Evolutionary conservation across 2,888 invertebrate species (phyloP).

Genomic region (Nipponacmea schrenckii): DNA sequence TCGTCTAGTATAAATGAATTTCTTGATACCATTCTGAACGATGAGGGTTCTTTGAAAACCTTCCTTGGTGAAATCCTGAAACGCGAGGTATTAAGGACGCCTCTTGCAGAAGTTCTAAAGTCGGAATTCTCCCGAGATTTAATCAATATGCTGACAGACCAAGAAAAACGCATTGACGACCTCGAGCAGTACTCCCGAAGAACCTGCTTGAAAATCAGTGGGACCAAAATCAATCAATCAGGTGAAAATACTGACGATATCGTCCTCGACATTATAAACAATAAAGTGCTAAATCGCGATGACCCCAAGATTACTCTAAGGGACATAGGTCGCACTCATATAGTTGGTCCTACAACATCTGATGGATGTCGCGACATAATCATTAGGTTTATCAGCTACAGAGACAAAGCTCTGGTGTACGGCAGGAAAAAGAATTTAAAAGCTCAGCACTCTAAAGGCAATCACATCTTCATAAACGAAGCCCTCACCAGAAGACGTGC

Average conservation of each 20-base stretch:
- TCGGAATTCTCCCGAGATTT: background rate
- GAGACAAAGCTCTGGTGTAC: background rate
- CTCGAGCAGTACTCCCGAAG: background rate
- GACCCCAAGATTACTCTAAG: background rate
- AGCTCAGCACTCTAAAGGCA: background rate
- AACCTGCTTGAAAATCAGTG: background rate
- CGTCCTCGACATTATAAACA: background rate
- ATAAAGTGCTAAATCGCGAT: background rate
- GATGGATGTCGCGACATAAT: background rate
- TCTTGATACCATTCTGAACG: background rate
- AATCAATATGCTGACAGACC: background rate
- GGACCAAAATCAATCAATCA: background rate
- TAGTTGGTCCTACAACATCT: background rate
- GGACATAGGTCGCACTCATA: background rate
- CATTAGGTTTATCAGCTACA: background rate
- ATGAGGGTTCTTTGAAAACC: background rate
- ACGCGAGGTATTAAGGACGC: background rate
- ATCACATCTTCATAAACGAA: background rate
- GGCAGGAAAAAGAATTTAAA: background rate
- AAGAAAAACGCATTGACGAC: background rate
- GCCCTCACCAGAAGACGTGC: background rate
- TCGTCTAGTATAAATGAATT: background rate
- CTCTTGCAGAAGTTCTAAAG: background rate
- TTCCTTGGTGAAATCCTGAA: background rate
- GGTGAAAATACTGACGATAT: background rate